Evolutionary conservation across 2,888 invertebrate genomes (phyloP).

Genomic region (Argynnis bischoffii): DNA sequence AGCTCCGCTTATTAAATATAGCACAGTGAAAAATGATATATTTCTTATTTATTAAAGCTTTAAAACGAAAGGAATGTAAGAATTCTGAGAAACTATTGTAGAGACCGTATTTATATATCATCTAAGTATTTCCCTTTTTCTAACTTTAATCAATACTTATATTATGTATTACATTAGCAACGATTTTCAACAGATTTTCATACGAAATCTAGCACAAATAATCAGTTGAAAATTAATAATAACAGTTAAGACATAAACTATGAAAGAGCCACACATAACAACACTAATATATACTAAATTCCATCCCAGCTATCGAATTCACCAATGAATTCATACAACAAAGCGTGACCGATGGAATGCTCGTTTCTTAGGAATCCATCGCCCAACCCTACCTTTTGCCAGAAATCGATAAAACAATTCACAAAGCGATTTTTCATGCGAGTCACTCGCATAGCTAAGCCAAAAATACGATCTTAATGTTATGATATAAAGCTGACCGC

Average conservation of each 20-base stretch:
- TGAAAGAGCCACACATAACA: background rate
- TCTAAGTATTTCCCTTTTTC: no score
- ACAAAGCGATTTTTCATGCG: conserved; percentile 33
- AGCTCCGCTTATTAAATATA: conserved; percentile 13
- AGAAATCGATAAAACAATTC: conserved; percentile 34
- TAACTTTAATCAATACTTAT: no score
- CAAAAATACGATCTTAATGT: conserved; percentile 38
- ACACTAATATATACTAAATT: conserved; percentile 10
- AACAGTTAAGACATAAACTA: no score
- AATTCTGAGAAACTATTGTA: no score
- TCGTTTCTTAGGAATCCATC: conserved; percentile 26
- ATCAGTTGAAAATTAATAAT: no score
- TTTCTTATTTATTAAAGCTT: no score
- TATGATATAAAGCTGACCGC: conserved; percentile 19
- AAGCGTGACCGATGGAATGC: conserved; percentile 26
- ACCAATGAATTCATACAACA: conserved; percentile 4
- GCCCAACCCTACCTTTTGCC: conserved; percentile 22
- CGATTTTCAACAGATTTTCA: no score
- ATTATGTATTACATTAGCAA: no score
- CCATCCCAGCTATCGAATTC: conserved; percentile 8
- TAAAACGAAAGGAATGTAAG: no score
- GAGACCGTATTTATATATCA: no score
- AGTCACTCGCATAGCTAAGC: conserved; percentile 30
- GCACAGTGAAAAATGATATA: background rate
- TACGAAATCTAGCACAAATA: no score